phyloP scores from a whole-genome alignment of 64 coral and sea anemone species.

The Actinia tenebrosa region DNA sequence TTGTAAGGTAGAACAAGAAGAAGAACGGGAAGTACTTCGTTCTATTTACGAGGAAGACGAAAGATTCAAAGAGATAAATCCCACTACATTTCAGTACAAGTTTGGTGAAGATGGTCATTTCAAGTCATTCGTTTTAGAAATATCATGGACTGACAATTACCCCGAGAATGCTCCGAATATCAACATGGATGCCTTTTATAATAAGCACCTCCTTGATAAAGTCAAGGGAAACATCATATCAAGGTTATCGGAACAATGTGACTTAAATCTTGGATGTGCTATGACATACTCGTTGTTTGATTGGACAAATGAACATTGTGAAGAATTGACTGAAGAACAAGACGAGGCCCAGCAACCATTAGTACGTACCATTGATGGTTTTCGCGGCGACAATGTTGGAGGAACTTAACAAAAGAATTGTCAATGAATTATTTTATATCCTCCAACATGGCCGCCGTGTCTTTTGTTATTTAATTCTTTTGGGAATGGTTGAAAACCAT shows the following conservation, averaged over 20 bases:
- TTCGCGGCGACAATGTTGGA: too few species aligned
- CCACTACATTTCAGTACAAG: slow-evolving; percentile 91
- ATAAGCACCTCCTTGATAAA: slow-evolving; percentile 67
- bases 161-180: slow-evolving; percentile 69
- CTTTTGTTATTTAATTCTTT: too few species aligned
- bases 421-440: too few species aligned
- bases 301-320: slow-evolving; percentile 84
- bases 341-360: slow-evolving; percentile 18
- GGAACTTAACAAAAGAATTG: too few species aligned
- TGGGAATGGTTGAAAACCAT: too few species aligned
- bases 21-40: slow-evolving; percentile 88
- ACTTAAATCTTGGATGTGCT: slow-evolving; percentile 58
- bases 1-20: slow-evolving; percentile 83
- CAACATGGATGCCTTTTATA: slow-evolving; percentile 90
- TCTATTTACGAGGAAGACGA: slow-evolving; percentile 96
- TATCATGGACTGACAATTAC: slow-evolving; percentile 70
- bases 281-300: slow-evolving; percentile 93
- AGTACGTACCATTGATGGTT: too few species aligned
- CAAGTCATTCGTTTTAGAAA: slow-evolving; percentile 89
- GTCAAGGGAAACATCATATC: slow-evolving; percentile 64
- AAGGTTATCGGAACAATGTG: slow-evolving; percentile 78
- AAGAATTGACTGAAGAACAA: slow-evolving; percentile 77
- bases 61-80: slow-evolving; percentile 76
- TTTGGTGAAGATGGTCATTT: slow-evolving; percentile 91
- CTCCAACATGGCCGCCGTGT: too few species aligned